These are phyloP conservation scores for Limnephilus auricula DNA, from an alignment of 2,888 invertebrate species.

Conservation along the genomic window DNA sequence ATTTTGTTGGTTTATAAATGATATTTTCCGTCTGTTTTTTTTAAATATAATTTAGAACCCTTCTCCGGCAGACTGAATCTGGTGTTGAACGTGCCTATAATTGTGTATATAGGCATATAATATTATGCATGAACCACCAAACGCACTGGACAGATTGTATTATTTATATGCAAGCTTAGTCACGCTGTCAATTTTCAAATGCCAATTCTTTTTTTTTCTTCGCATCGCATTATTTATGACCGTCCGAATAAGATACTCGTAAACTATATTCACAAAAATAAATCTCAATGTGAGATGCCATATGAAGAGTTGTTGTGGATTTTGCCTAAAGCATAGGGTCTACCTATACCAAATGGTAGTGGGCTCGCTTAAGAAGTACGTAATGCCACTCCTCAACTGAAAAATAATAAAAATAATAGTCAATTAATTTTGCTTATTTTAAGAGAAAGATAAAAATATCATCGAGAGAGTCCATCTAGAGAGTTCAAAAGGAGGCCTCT, in stretches of 20 bases:
- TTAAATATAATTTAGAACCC: background rate
- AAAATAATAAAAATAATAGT: background rate
- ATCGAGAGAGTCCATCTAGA: too few relatives aligned
- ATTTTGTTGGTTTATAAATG: too few relatives aligned
- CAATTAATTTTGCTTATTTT: background rate
- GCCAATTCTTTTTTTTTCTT: conserved; percentile 66
- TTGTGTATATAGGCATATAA: background rate
- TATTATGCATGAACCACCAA: background rate
- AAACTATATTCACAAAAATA: conserved; percentile 72
- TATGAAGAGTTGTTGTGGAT: conserved; percentile 62
- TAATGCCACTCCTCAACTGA: background rate
- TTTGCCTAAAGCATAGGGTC: background rate
- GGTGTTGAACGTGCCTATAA: background rate
- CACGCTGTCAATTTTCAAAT: conserved; percentile 67
- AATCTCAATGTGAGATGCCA: conserved; percentile 76
- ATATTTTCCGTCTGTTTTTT: too few relatives aligned
- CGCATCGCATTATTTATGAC: conserved; percentile 70
- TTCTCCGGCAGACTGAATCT: background rate
- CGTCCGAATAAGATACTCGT: conserved; percentile 71
- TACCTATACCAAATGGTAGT: background rate
- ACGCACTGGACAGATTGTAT: conserved; percentile 15
- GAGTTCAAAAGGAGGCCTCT: too few relatives aligned
- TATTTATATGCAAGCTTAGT: conserved; percentile 59
- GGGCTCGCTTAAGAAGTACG: background rate
- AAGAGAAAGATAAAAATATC: too few relatives aligned